These are phyloP conservation scores for Ivindomyrus marchei DNA, from an alignment of 2,113 vertebrate genomes.

Conservation along the genomic window DNA sequence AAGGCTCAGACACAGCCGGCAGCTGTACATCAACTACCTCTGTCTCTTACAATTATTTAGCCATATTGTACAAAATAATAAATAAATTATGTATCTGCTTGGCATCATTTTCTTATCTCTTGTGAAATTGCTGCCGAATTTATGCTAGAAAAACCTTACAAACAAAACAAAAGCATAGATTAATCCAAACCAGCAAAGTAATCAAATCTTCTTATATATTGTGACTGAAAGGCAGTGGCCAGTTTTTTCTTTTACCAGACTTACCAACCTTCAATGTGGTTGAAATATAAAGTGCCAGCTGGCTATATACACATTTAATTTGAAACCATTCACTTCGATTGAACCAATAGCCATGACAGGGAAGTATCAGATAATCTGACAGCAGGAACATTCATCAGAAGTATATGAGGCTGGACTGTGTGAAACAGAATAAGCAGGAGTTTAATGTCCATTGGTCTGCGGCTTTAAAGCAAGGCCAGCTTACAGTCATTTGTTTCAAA, in stretches of 20 bases:
- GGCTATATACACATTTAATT: neutral
- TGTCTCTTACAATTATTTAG: neutral
- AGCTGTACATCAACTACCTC: neutral
- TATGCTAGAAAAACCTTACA: neutral
- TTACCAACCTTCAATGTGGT: neutral
- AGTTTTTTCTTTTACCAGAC: neutral
- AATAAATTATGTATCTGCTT: neutral
- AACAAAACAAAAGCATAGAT: neutral
- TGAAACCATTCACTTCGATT: neutral
- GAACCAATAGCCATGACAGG: neutral
- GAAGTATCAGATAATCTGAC: neutral
- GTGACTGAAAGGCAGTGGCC: neutral
- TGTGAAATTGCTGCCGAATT: neutral
- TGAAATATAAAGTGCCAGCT: neutral
- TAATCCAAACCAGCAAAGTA: neutral
- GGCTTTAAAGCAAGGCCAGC: conserved; percentile 48
- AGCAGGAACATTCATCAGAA: conserved; percentile 37
- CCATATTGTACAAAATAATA: neutral
- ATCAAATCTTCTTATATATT: neutral
- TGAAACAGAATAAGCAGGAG: conserved; percentile 52
- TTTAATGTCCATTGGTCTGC: conserved; percentile 45
- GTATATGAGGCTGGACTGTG: conserved; percentile 27
- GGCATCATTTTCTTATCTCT: neutral
- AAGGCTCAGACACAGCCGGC: neutral
- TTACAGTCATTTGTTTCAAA: conserved; percentile 59